Base-by-base conservation (phyloP, 2,113 vertebrate genomes). In the Aythya baeri region DNA sequence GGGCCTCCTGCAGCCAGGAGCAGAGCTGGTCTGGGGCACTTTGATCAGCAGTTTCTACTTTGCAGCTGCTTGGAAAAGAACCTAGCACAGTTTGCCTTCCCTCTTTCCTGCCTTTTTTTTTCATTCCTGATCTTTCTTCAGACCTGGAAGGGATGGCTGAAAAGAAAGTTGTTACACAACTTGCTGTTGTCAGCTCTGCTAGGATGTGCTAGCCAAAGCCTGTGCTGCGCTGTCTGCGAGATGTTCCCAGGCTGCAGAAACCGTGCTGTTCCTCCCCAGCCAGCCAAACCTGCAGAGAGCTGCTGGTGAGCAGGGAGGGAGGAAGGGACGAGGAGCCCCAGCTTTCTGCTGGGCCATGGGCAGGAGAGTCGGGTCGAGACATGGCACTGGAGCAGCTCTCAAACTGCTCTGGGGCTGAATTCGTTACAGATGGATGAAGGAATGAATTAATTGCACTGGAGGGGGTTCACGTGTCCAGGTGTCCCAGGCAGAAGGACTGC, bases 211-310 rank as follows among this genome's bases (percentile, higher is more conserved):
- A 38, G 34, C 34, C 12, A 43, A 82, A 63, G 57, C 52, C 86
- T 0, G 0, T 14, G 5, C 5, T 11, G 36, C 57, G 72, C 3
- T 3, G 8, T n/a, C 26, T 86, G n/a, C 17, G 34, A 54, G 85
- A 14, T 11, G 1, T 55, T 88, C 18, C 41, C 22, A 81, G 72
- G 32, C n/a, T 74, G 80, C 0, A 1, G 52, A 74, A 86, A 25
- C 20, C 11, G 6, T 43, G 32, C n/a, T 72, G 5, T 5, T 92
- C 38, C 44, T 73, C 59, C 15, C 31, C 1, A 0, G 58, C 41
- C 65, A 63, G 36, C 59, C n/a, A 23, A 57, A 22, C 26, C 54
- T 76, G 21, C 50, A 0, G 8, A 1, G 27, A 50, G 14, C 34
- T 25, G 21, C 1, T 58, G 55, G 20, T 67, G 65, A 8, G 62